Percentiles rank a stretch among this genome's conserved stretches.
Conservation (phyloP, 2,888 invertebrate species). For the Monopis laevigella region DNA sequence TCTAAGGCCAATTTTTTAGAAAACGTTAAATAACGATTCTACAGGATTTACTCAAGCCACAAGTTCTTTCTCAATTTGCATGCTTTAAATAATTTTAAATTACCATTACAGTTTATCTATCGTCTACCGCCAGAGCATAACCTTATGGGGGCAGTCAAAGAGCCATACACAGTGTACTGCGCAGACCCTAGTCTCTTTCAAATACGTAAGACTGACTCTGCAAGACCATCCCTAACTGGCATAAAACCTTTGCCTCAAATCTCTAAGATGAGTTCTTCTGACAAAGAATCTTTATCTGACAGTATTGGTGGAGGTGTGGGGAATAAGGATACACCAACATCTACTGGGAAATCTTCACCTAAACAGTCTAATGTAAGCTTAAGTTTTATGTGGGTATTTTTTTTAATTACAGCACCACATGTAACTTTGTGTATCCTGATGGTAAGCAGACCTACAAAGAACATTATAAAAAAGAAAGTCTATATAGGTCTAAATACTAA, state of each 20-base stretch:
- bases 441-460: no score
- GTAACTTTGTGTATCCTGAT: no score
- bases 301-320: conserved; percentile 49
- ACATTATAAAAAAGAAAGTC: no score
- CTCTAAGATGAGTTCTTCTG: conserved; percentile 75
- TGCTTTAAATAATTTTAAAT: no score
- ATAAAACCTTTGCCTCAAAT: conserved; percentile 64
- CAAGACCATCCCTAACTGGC: conserved; percentile 41
- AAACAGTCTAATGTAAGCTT: conserved; percentile 52
- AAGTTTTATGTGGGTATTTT: no score
- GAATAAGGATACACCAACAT: conserved; percentile 41
- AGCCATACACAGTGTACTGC: conserved; percentile 80
- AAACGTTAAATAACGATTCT: no score
- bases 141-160: conserved; percentile 77
- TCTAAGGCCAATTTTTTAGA: no score
- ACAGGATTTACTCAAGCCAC: no score
- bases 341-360: conserved; percentile 36
- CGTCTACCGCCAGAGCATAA: conserved; percentile 78
- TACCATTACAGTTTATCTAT: conserved; percentile 80
- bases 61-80: no score
- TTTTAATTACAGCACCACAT: no score
- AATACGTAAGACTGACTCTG: conserved; percentile 38
- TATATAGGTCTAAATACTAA: no score
- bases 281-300: conserved; percentile 78
- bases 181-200: conserved; percentile 86